Base-by-base conservation (phyloP, 1,140 invertebrate species). In the Calephelis virginiensis region DNA sequence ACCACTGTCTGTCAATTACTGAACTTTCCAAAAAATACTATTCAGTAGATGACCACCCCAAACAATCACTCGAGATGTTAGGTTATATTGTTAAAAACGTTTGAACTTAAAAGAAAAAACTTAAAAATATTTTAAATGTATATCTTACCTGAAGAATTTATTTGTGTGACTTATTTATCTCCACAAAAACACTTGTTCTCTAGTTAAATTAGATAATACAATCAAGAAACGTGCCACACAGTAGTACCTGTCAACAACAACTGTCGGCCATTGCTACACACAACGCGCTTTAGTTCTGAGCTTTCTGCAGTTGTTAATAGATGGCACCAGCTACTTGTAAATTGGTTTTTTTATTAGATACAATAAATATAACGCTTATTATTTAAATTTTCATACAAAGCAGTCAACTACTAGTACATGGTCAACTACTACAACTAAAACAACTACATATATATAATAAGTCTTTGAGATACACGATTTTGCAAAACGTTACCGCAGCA, bases 1-100 rank as follows among this genome's bases (percentile, higher is more conserved):
- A 28, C 28, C 28, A 68, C 63, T 63, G 63, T 68, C 61, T 61
- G 65, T 66, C 69, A 70, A 56, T 53, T 67, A 28, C 64, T 65
- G 46, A 63, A 38, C 59, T 40, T 68, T 50, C 14, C 48, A 13
- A 7, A 50, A 50, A 50, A 50, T 9, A 50, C 12, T 11, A 50
- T 50, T 50, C 48, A 50, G 8, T 50, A 68, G 61, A 45, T 63
- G 67, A 68, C 67, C 67, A 68, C 61, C 67, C 48, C 48, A 9
- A 50, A 50, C 48, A 50, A 50, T 59, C 61, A 68, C 46, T 37
- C 47, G 63, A 64, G 9, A 50, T 50, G 64, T 40, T 40, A 56
- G 17, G 13, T 59, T 66, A 46, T 45, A 59, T 9, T 61, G 40
- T 61, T 61, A 61, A 13, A 61, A 61, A 61, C 28, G 2, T 28